These are phyloP conservation scores for Caenorhabditis sinica DNA, from an alignment of 2,888 invertebrate species.

Conservation along the genomic window DNA sequence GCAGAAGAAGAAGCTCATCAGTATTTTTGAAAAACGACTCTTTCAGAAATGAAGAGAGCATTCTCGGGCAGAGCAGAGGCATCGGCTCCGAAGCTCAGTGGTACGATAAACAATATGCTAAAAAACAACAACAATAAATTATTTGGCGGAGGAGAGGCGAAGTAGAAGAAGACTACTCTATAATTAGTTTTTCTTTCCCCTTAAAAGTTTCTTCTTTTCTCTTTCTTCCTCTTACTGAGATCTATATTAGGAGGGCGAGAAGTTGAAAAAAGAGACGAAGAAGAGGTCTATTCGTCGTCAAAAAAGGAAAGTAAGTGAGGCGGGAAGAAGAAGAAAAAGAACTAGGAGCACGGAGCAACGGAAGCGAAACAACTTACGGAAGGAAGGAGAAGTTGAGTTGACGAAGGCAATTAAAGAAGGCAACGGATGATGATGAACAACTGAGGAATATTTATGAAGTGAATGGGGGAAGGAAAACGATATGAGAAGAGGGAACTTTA, in stretches of 20 bases:
- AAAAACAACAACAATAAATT: slow-evolving; percentile 57
- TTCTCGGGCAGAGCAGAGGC: not conserved
- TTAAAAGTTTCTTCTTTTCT: slow-evolving; percentile 40
- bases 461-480: not conserved
- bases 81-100: slow-evolving; percentile 1
- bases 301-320: slow-evolving; percentile 53
- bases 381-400: slow-evolving; percentile 37
- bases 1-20: not conserved
- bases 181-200: slow-evolving; percentile 49
- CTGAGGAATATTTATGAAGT: not conserved
- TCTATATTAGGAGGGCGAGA: slow-evolving; percentile 51
- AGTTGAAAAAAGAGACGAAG: slow-evolving; percentile 43
- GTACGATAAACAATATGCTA: slow-evolving; percentile 55
- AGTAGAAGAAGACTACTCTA: slow-evolving; percentile 25
- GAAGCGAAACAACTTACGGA: slow-evolving; percentile 50
- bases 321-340: slow-evolving; percentile 21
- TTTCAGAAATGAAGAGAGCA: slow-evolving; percentile 22
- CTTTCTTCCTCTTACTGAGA: slow-evolving; percentile 38
- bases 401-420: slow-evolving; percentile 52
- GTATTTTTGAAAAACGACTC: slow-evolving; percentile 16
- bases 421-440: slow-evolving; percentile 22
- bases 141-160: slow-evolving; percentile 31
- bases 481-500: not conserved
- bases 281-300: slow-evolving; percentile 30
- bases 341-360: slow-evolving; percentile 40